Evolutionary conservation across 2,797 vertebrate genomes (phyloP), one percentile per base, ranked within the genome.

Genomic region (Mionectes olivaceus): DNA sequence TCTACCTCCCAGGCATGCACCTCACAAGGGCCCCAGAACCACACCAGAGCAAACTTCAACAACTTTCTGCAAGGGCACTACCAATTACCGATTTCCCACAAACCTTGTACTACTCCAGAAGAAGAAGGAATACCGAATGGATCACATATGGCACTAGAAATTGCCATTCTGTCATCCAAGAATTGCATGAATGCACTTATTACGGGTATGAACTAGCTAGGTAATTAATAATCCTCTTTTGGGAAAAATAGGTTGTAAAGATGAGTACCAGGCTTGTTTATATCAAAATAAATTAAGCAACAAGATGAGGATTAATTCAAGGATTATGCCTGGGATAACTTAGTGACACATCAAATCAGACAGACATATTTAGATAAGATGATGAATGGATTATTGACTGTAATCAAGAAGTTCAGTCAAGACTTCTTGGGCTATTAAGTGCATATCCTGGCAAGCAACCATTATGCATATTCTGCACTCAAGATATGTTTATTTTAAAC

Each of bases 401-500:
- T 61, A 55, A 95, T 74, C 87, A 94, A 92, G 57, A 61, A 74
- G 30, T 88, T 91, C 15, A 88, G 75, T 84, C 83, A 80, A 68
- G 61, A 78, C 25, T 77, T 90, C 74, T 73, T 63, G 69, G 59
- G 74, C 63, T 46, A 69, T 90, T 82, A 89, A 96, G 70, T 2
- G 13, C 49, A 68, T 35, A 35, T 63, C 49, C 32, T 69, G 39
- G 59, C 83, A 94, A 41, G n/a, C 25, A 52, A 90, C 22, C n/a
- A 47, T 59, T 27, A 59, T 4, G 35, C 39, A 80, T 88, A 50
- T 35, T 83, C 87, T 87, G 74, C 61, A 76, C 59, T 87, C 15
- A 12, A 83, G n/a, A 82, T 84, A 43, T 19, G 44, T 89, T 83
- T 79, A 81, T 79, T 93, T 96, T 83, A 81, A 94, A 95, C 43